Evolutionary conservation across 2,888 invertebrate genomes (phyloP), one percentile per base, ranked within the genome.

Genomic region (Ichneumoninae sp.): DNA sequence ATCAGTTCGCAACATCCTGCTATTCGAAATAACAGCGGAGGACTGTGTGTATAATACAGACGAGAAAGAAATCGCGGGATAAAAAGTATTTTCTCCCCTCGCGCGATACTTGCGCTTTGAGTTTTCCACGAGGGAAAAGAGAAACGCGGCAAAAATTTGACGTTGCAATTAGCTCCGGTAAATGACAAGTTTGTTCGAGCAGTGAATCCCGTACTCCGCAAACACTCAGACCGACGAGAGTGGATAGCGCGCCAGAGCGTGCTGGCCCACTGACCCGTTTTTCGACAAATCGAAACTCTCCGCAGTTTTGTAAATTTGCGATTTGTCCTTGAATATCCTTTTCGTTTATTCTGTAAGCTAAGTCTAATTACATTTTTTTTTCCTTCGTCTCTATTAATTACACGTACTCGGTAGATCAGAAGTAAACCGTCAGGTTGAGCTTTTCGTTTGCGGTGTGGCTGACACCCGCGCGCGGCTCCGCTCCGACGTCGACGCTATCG

Each of bases 351-450:
- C 47, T 36, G 62, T 72, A 75, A 78, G 57, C 44, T 57, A 33
- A 47, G 44, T 22, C 22, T 66, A 50, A 52, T 60, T 69, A 72
- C 65, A 76, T 60, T 57, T 19, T 6, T 52, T 66, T 36, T 65
- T 7, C n/a, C 75, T 71, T 40, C 22, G n/a, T 19, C 3, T 44
- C 8, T 19, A 72, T 57, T 76, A 26, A 71, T 60, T 52, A 68
- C 30, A 69, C 47, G 30, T 69, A 19, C 36, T 36, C 33, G 44
- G 60, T 16, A 33, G n/a, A 62, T 93, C 93, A 96, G 94, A 96
- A 96, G 94, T 96, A 96, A n/a, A 96, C 96, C 82, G 96, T 96
- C 90, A 96, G 95, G 93, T 96, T 96, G 93, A 96, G 95, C 92
- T 96, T 95, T 87, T 96, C 96, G 80, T 94, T 94, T 90, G 93